phyloP scores from a whole-genome alignment of 2,113 vertebrate genomes.

The Pionites leucogaster region DNA sequence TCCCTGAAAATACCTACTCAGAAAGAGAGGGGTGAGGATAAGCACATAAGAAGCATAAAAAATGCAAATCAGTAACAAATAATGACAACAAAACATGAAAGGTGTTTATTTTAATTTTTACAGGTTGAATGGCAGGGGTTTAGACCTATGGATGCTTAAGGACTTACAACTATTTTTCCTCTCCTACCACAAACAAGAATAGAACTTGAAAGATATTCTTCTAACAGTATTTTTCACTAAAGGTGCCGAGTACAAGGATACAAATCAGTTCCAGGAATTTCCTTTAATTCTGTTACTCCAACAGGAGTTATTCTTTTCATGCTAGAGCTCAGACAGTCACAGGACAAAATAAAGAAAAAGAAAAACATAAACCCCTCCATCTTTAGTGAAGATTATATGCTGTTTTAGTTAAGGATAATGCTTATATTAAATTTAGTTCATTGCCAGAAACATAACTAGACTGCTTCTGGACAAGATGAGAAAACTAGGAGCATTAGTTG shows the following conservation, averaged over 20 bases:
- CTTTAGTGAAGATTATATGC: background rate
- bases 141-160: background rate
- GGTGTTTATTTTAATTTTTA: background rate
- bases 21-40: background rate
- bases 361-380: background rate
- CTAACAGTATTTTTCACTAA: background rate
- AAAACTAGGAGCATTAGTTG: background rate
- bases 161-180: background rate
- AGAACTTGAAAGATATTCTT: background rate
- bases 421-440: background rate
- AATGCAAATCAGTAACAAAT: background rate
- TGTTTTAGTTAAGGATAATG: background rate
- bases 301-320: background rate
- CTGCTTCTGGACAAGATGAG: background rate
- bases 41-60: background rate
- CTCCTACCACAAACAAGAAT: background rate
- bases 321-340: background rate
- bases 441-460: background rate
- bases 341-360: background rate
- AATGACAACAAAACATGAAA: background rate
- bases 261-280: background rate
- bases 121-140: background rate
- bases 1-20: slow-evolving; percentile 91
- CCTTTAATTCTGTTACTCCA: background rate
- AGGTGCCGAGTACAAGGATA: background rate